Evolutionary conservation across 2,113 vertebrate genomes (phyloP), one percentile per base, ranked within the genome.

Genomic region (Nothobranchius furzeri): DNA sequence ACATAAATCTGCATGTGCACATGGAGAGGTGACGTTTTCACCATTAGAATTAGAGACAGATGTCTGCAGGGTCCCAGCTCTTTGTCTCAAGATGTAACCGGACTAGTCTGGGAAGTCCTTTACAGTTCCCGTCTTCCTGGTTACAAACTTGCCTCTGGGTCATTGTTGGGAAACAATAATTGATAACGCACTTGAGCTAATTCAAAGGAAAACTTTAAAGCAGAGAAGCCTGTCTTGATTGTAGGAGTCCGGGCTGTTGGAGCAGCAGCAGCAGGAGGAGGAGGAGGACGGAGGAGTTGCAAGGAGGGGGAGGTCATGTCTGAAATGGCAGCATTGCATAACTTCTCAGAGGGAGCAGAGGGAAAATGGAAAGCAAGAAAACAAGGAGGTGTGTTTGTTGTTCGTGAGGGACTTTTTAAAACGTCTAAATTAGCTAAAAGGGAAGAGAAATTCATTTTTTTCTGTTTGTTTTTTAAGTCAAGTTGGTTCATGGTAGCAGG

Each of bases 261-360:
- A 45, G 46, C 43, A 20, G 50, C 10, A 30, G 54, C 62, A 77
- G 64, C 12, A 68, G 54, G 1, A 50, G 68, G 14, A 79, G 64
- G 25, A 78, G 69, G 54, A 65, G 45, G 79, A 76, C 50, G 55
- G 47, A 43, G 52, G 52, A 30, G 67, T 61, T 46, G 5, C 30
- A 49, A 50, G 61, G 48, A 68, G 84, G 70, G 68, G 72, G 83
- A 36, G 80, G 81, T 81, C 70, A 43, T 53, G 69, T 78, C 75
- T 82, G 76, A 60, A 90, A 83, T 83, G 85, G 78, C 73, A 68
- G 65, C 40, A 87, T 93, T 93, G 90, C 89, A 79, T 92, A 93
- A 93, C 85, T 82, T 72, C 57, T 55, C 58, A 37, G 52, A 63
- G 85, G 72, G 74, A 82, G 68, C 65, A 70, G 73, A 71, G 70